phyloP scores from a whole-genome alignment of 2,888 invertebrate genomes.

The Ormia ochracea region DNA sequence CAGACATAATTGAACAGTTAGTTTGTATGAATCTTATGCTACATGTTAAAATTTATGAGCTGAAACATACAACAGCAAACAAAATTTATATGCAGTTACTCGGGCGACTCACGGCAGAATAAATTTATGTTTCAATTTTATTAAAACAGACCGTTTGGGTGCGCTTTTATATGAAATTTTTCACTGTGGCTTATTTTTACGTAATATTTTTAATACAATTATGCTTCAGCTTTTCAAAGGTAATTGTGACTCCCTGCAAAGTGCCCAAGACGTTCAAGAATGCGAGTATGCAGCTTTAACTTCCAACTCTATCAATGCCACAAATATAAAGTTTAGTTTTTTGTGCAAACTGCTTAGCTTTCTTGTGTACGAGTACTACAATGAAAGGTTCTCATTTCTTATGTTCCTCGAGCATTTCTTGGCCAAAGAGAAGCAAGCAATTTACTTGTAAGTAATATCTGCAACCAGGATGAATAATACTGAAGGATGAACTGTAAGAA shows the following conservation, averaged over 20 bases:
- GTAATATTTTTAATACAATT: conserved; percentile 5
- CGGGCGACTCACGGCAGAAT: background rate
- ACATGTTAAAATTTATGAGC: conserved; percentile 22
- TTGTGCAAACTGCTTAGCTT: background rate
- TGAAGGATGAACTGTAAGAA: too few species aligned
- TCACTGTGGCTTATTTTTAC: background rate
- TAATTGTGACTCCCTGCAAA: conserved; percentile 33
- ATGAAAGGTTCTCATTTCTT: background rate
- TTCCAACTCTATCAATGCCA: conserved; percentile 16
- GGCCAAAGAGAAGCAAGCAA: conserved; percentile 51
- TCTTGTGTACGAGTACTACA: conserved; percentile 34
- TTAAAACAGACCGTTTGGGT: conserved; percentile 40
- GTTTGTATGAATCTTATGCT: background rate
- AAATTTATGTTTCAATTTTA: conserved; percentile 52
- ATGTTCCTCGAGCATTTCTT: background rate
- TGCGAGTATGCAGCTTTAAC: background rate
- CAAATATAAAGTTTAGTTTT: conserved; percentile 6
- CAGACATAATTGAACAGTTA: conserved; percentile 5
- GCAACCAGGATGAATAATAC: too few species aligned
- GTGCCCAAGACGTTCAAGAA: background rate
- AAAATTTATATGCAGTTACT: background rate
- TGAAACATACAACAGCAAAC: background rate
- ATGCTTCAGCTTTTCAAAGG: conserved; percentile 9
- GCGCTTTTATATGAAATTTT: background rate
- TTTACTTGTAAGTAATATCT: conserved; percentile 8